Evolutionary conservation across 92 coral and sea anemone genomes (phyloP), one percentile per base, ranked within the genome.

Genomic region (Epizoanthus ramosus): DNA sequence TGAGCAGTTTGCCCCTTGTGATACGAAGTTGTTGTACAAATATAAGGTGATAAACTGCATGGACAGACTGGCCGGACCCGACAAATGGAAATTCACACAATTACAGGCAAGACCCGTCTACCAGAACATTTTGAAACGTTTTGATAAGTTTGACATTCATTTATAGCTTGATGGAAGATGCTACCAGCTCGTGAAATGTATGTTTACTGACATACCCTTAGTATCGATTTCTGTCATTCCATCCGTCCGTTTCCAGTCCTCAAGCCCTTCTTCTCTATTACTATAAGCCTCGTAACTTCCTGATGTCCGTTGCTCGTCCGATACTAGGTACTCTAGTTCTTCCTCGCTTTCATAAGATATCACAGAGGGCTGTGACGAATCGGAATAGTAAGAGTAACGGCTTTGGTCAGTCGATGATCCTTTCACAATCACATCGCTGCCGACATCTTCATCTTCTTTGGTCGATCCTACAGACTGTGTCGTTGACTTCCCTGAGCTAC

Each of bases 321-420:
- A 39, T 41, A 61, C 3, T 39, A 21, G 6, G 57, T 41, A 18
- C 15, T 61, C 58, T 21, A 60, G 59, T 22, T 61, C 82, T 60
- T 61, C 71, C 52, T 61, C 82, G 25, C 60, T 6, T 61, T 61
- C 82, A 43, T 12, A 6, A 63, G 21, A 37, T 41, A 63, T 12
- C 14, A 77, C 37, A 61, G 82, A 77, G 17, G 19, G 57, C 23
- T 76, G 68, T 19, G 61, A 73, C 1, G 71, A 77, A 77, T 37
- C 25, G 9, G 18, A 41, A 13, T 61, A 52, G 1, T 45, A 59
- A 57, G 63, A 41, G 35, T 13, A 45, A 41, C 52, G 43, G 19
- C 37, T 77, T 21, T 77, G 58, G n/a, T 77, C 41, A 37, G 10
- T 19, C 16, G 41, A 47, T 6, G 54, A 41, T 39, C 71, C 58